phyloP scores from a whole-genome alignment of 2,888 invertebrate species.

The Spilarctia lutea region DNA sequence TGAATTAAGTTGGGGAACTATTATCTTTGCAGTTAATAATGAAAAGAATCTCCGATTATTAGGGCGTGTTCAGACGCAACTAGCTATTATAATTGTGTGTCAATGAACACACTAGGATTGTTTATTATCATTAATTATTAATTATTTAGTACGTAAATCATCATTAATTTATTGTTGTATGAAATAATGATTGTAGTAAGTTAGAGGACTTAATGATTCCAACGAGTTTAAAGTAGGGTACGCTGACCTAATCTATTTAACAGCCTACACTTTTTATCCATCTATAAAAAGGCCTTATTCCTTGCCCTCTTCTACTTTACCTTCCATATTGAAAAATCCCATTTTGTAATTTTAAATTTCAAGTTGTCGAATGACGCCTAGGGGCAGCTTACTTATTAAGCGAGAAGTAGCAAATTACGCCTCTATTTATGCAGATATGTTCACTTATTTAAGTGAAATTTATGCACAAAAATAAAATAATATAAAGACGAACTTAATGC shows the following conservation, averaged over 20 bases:
- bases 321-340: too few species aligned
- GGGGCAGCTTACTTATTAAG: too few species aligned
- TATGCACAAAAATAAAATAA: too few species aligned
- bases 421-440: too few species aligned
- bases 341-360: too few species aligned
- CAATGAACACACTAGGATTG: slow-evolving; percentile 29
- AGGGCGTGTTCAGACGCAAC: slow-evolving; percentile 47
- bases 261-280: not conserved
- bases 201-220: not conserved
- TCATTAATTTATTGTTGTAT: not conserved
- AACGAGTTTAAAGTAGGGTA: not conserved
- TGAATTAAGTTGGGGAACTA: slow-evolving; percentile 26
- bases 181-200: not conserved
- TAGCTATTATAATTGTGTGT: slow-evolving; percentile 48
- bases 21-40: slow-evolving; percentile 65
- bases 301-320: too few species aligned
- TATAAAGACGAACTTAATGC: too few species aligned
- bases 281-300: too few species aligned
- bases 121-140: slow-evolving; percentile 37
- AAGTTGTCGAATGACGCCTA: too few species aligned
- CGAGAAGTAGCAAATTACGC: too few species aligned
- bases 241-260: not conserved
- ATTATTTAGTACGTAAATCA: slow-evolving; percentile 8
- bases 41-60: slow-evolving; percentile 72
- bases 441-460: too few species aligned